Evolutionary conservation across 2,888 invertebrate genomes (phyloP).

Genomic region (Drosophila peninsularis): DNA sequence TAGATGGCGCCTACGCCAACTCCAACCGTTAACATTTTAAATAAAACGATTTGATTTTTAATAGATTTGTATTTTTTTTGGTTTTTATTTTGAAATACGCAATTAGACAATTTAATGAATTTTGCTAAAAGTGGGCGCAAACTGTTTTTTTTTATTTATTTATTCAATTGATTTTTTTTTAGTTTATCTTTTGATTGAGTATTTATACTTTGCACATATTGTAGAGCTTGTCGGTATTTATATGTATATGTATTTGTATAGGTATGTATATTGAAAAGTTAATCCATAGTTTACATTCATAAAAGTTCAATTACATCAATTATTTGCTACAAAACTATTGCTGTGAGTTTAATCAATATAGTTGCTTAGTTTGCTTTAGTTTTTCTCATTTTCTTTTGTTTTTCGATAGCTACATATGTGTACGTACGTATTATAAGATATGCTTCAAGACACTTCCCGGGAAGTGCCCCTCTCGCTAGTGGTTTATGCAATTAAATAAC

Average conservation of each 20-base stretch:
- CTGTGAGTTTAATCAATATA: conserved; percentile 58
- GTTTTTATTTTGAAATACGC: conserved; percentile 51
- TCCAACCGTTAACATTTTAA: neutral
- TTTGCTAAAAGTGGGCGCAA: conserved; percentile 56
- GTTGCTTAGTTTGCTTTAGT: conserved; percentile 33
- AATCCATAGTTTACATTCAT: conserved; percentile 79
- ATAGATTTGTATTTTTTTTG: conserved; percentile 18
- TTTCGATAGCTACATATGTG: conserved; percentile 51
- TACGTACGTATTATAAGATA: conserved; percentile 57
- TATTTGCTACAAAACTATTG: conserved; percentile 78
- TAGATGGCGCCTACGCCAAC: neutral
- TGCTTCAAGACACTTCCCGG: conserved; percentile 46
- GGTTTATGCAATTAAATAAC: conserved; percentile 66
- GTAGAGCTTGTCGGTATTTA: conserved; percentile 49
- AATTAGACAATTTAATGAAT: conserved; percentile 59
- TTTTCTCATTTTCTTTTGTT: conserved; percentile 1
- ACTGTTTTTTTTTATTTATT: conserved; percentile 23
- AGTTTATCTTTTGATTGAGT: conserved; percentile 33
- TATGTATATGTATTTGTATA: conserved; percentile 51
- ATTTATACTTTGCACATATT: conserved; percentile 54
- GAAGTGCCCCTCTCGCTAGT: conserved; percentile 44
- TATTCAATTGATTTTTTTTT: conserved; percentile 8
- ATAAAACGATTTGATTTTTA: conserved; percentile 10
- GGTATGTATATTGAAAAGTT: conserved; percentile 62
- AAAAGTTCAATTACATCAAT: conserved; percentile 82